These are phyloP conservation scores for Metaphire vulgaris DNA, from an alignment of 1,140 invertebrate genomes.

Conservation along the genomic window DNA sequence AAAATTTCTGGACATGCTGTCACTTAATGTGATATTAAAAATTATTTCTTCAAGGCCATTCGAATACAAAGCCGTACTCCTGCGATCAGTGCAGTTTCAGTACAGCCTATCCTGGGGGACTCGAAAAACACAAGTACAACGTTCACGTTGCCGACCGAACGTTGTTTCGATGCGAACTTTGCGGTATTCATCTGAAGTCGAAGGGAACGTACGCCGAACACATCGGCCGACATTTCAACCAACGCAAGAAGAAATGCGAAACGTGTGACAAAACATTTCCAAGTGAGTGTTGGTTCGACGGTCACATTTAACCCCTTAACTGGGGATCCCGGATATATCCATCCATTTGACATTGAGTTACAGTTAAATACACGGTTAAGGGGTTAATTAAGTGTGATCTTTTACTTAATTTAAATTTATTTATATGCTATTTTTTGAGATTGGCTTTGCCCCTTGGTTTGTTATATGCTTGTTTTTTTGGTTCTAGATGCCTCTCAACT, in stretches of 20 bases:
- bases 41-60: neutral
- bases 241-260: neutral
- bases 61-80: neutral
- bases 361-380: too few relatives aligned
- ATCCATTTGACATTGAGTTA: too few relatives aligned
- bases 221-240: conserved; percentile 14
- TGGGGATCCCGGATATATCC: too few relatives aligned
- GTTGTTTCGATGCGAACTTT: conserved; percentile 7
- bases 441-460: too few relatives aligned
- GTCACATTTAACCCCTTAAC: neutral
- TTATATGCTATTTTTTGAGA: too few relatives aligned
- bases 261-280: conserved; percentile 18
- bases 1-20: too few relatives aligned
- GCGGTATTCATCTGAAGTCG: conserved; percentile 9
- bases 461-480: neutral
- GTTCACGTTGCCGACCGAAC: conserved; percentile 9
- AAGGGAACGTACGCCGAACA: conserved; percentile 14
- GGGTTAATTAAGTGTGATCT: too few relatives aligned
- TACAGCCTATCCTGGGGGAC: neutral
- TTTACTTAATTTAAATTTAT: neutral
- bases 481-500: conserved; percentile 15
- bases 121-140: conserved; percentile 13
- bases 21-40: too few relatives aligned
- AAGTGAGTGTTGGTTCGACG: conserved; percentile 11
- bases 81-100: conserved; percentile 18